Evolutionary conservation across 2,797 vertebrate genomes (phyloP).

Genomic region (Serranus cabrilla): DNA sequence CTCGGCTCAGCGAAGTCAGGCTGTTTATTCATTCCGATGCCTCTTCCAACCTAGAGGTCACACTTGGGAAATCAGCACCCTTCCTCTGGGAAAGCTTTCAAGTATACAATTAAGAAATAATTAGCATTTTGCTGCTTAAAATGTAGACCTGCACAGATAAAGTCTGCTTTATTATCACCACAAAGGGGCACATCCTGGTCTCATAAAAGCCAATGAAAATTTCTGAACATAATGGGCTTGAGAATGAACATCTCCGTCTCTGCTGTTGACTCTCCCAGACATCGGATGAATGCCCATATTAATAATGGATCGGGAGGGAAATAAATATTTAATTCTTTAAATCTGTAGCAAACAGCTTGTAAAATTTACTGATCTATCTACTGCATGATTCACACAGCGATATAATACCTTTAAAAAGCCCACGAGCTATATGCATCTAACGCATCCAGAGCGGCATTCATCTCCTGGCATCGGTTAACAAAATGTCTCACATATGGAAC

Average conservation of each 20-base stretch:
- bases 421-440: conserved; percentile 17
- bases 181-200: conserved; percentile 12
- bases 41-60: conserved; percentile 31
- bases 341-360: conserved; percentile 72
- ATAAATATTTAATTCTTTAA: conserved; percentile 73
- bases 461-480: conserved; percentile 39
- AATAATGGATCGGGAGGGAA: conserved; percentile 67
- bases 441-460: not conserved
- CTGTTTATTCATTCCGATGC: conserved; percentile 40
- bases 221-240: conserved; percentile 39
- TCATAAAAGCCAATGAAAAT: conserved; percentile 35
- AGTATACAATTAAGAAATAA: conserved; percentile 53
- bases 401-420: conserved; percentile 45
- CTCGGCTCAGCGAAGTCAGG: conserved; percentile 32
- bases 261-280: conserved; percentile 53
- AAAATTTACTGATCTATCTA: conserved; percentile 51
- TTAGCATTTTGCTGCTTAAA: conserved; percentile 36
- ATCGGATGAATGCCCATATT: conserved; percentile 63
- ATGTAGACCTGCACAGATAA: conserved; percentile 18
- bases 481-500: conserved; percentile 51
- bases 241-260: conserved; percentile 38
- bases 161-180: conserved; percentile 25
- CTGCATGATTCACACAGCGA: conserved; percentile 43
- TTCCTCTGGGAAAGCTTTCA: conserved; percentile 38
- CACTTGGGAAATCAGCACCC: conserved; percentile 55